These are phyloP conservation scores for Megaceryle torquata DNA, from an alignment of 2,113 vertebrate species.

Conservation along the genomic window DNA sequence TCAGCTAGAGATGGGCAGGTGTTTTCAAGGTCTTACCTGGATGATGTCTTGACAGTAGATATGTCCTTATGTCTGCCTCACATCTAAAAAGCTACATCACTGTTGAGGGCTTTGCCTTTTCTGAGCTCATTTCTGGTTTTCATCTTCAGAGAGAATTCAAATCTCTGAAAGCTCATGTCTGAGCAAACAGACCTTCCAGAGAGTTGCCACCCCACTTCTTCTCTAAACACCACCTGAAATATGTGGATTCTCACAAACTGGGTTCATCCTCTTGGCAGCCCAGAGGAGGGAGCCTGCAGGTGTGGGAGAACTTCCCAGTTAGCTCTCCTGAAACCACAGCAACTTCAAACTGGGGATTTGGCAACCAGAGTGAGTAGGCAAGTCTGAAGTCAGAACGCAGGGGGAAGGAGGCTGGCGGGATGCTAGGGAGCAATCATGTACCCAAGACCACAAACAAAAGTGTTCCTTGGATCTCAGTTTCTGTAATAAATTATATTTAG, in stretches of 20 bases:
- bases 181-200: neutral
- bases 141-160: neutral
- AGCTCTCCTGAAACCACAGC: neutral
- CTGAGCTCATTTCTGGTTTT: neutral
- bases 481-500: neutral
- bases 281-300: neutral
- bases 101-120: neutral
- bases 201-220: neutral
- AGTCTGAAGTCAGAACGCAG: neutral
- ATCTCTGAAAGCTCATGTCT: neutral
- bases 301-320: neutral
- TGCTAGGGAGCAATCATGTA: neutral
- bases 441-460: accelerated
- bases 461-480: accelerated
- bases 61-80: neutral
- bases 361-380: neutral
- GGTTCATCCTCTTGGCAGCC: neutral
- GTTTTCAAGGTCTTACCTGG: neutral
- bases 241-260: accelerated
- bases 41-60: neutral
- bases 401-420: neutral
- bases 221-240: neutral
- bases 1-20: neutral
- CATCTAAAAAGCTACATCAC: neutral
- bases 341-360: accelerated